Percentiles rank a stretch among this genome's conserved stretches.
These are phyloP conservation scores for Osedax frankpressi DNA, from an alignment of 2,888 invertebrate genomes.

Conservation along the genomic window DNA sequence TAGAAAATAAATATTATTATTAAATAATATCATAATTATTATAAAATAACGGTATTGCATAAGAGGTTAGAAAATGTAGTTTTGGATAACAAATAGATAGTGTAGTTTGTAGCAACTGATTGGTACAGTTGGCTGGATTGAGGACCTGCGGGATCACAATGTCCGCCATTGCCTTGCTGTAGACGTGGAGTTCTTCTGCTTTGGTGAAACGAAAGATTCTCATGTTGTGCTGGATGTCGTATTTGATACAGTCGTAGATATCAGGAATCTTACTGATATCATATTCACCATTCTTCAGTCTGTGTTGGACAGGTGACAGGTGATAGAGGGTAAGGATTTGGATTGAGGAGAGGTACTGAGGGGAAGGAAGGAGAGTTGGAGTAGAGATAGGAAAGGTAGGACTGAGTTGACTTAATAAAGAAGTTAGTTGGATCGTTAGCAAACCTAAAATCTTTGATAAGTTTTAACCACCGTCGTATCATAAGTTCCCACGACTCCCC, in stretches of 20 bases:
- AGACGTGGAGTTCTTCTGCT: slow-evolving; percentile 58
- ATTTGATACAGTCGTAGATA: slow-evolving; percentile 98
- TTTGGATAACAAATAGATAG: too few species aligned
- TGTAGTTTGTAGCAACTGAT: too few species aligned
- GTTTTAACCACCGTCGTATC: slow-evolving; percentile 91
- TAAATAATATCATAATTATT: too few species aligned
- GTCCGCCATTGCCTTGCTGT: slow-evolving; percentile 91
- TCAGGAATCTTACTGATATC: slow-evolving; percentile 98
- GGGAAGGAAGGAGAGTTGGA: slow-evolving; percentile 19
- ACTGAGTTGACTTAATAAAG: slow-evolving; percentile 18
- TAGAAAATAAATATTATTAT: too few species aligned
- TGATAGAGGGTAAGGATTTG: too few species aligned
- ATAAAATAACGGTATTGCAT: too few species aligned
- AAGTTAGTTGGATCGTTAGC: slow-evolving; percentile 16
- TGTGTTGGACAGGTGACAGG: too few species aligned
- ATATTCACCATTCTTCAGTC: slow-evolving; percentile 66
- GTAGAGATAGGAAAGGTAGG: slow-evolving; percentile 20
- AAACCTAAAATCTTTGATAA: slow-evolving; percentile 80
- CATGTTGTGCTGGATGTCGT: slow-evolving; percentile 89
- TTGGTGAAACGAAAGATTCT: slow-evolving; percentile 67
- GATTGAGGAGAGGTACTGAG: background rate
- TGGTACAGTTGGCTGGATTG: too few species aligned
- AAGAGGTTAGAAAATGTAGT: too few species aligned
- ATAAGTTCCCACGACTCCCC: slow-evolving; percentile 98
- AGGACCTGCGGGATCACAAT: slow-evolving; percentile 97